phyloP scores from a whole-genome alignment of 2,797 vertebrate genomes.

The Sebastiscus tertius region DNA sequence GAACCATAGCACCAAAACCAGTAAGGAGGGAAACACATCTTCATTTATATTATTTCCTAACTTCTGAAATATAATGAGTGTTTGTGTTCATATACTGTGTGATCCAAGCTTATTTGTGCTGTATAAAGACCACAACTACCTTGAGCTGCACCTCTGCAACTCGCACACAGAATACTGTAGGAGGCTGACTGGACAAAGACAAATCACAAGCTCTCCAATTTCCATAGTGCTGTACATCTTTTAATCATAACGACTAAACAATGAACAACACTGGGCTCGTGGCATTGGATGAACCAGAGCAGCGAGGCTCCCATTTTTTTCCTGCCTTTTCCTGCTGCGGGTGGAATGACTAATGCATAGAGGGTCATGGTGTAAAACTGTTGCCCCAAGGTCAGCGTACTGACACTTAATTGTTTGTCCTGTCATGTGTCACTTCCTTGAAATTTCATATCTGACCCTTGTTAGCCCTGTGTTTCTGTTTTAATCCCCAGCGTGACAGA shows the following conservation, averaged over 20 bases:
- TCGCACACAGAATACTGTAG: constrained; percentile 50
- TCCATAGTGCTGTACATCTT: constrained; percentile 80
- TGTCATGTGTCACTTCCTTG: constrained; percentile 84
- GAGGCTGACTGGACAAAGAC: constrained; percentile 71
- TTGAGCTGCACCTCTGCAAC: constrained; percentile 31
- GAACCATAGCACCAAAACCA: constrained; percentile 72
- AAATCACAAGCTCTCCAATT: constrained; percentile 66
- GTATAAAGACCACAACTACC: constrained; percentile 27
- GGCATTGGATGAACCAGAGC: constrained; percentile 54
- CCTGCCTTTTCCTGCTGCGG: constrained; percentile 47
- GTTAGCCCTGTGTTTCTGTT: constrained; percentile 77
- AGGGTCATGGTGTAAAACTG: constrained; percentile 80
- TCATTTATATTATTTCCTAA: constrained; percentile 25
- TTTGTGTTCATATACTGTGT: background rate
- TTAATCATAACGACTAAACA: constrained; percentile 81
- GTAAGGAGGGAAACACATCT: background rate
- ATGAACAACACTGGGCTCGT: constrained; percentile 75
- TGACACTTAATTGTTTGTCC: constrained; percentile 85
- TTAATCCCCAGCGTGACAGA: constrained; percentile 81
- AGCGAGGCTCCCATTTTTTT: constrained; percentile 21
- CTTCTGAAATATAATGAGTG: constrained; percentile 5
- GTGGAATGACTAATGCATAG: constrained; percentile 75
- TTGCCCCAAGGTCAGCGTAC: constrained; percentile 78
- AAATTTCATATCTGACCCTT: constrained; percentile 83
- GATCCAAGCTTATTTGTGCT: background rate